phyloP scores from a whole-genome alignment of 2,113 vertebrate species.

The Nettapus auritus region DNA sequence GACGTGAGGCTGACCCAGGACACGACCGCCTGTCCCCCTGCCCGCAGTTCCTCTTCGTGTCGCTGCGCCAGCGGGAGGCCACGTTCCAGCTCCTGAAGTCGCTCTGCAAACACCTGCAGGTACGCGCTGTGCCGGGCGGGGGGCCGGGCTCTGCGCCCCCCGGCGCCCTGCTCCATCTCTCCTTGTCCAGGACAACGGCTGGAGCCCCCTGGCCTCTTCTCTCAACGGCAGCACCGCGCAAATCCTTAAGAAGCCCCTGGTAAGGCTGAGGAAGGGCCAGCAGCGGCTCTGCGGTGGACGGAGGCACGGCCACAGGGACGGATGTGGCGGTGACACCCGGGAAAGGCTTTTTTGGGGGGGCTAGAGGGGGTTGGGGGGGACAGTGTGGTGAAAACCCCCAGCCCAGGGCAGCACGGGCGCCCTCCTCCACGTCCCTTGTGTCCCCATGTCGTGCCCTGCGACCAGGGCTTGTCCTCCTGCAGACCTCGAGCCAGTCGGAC shows the following conservation, averaged over 20 bases:
- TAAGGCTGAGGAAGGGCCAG: not conserved
- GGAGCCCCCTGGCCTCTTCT: constrained; percentile 67
- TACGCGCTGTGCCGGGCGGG: accelerated
- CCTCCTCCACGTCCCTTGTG: not conserved
- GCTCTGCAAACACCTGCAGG: constrained; percentile 81
- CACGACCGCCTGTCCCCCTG: not conserved
- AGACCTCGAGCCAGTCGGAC: constrained; percentile 82
- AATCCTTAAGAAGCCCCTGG: constrained; percentile 71
- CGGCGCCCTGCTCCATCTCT: not conserved
- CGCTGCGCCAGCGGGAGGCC: constrained; percentile 81
- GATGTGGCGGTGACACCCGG: not conserved
- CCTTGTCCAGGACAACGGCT: constrained; percentile 67
- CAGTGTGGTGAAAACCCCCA: not conserved
- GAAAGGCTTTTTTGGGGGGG: not conserved
- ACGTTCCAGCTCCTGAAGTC: constrained; percentile 82
- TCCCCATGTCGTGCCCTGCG: accelerated
- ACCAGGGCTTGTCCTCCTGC: not conserved
- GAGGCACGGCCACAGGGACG: accelerated
- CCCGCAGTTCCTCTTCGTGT: constrained; percentile 84
- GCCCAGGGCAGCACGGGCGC: too few species aligned
- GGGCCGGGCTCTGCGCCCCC: accelerated
- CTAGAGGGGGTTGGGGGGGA: not conserved
- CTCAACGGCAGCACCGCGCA: constrained; percentile 67
- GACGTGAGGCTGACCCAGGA: too few species aligned
- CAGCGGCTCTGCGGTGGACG: not conserved